Evolutionary conservation across 2,888 invertebrate genomes (phyloP).

Genomic region (Pyrochroa serraticornis): DNA sequence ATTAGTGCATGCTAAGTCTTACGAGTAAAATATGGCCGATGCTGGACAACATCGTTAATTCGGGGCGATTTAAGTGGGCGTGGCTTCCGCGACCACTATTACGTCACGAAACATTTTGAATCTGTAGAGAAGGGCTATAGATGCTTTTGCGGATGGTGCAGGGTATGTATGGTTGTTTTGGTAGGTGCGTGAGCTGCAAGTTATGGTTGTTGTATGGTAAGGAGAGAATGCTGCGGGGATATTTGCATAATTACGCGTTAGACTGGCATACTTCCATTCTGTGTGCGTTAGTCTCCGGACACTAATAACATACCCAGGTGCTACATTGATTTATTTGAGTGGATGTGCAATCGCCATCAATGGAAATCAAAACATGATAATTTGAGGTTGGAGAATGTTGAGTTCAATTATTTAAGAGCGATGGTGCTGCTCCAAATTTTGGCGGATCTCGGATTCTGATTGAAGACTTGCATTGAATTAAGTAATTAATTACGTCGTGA

Average conservation of each 20-base stretch:
- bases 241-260: slow-evolving; percentile 46
- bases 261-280: slow-evolving; percentile 45
- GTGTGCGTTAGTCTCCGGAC: slow-evolving; percentile 36
- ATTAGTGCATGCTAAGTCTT: too few species aligned
- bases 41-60: too few species aligned
- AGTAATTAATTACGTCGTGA: slow-evolving; percentile 12
- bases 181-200: slow-evolving; percentile 16
- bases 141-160: too few species aligned
- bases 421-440: too few species aligned
- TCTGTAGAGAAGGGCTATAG: too few species aligned
- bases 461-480: slow-evolving; percentile 2
- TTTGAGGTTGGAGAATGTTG: background rate
- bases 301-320: slow-evolving; percentile 45
- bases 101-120: too few species aligned
- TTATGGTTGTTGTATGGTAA: slow-evolving; percentile 34
- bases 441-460: background rate
- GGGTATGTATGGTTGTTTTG: too few species aligned
- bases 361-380: slow-evolving; percentile 16
- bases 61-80: too few species aligned
- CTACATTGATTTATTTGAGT: slow-evolving; percentile 40
- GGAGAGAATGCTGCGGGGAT: slow-evolving; percentile 36
- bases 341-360: slow-evolving; percentile 32
- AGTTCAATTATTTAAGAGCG: too few species aligned
- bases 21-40: too few species aligned
- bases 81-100: too few species aligned